These are phyloP conservation scores for Chamaea fasciata DNA, from an alignment of 2,113 vertebrate genomes.

Conservation along the genomic window DNA sequence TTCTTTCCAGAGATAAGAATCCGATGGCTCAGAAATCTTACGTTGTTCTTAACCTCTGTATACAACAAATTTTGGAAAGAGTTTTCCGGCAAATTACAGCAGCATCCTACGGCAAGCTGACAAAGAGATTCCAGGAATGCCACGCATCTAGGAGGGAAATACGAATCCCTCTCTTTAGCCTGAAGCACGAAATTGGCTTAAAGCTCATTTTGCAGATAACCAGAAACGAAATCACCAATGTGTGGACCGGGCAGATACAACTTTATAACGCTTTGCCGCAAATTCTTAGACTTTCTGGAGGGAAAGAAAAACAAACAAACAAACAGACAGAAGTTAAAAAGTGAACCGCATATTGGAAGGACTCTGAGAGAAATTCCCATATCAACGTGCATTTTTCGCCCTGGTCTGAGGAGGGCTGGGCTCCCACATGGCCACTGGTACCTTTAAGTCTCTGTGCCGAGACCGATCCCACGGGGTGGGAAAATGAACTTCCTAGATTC, in stretches of 20 bases:
- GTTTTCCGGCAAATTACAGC: background rate
- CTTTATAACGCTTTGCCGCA: background rate
- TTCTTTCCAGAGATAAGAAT: background rate
- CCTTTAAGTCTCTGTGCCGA: background rate
- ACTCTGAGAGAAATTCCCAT: background rate
- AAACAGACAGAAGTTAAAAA: too few relatives aligned
- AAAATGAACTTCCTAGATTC: background rate
- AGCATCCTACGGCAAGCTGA: background rate
- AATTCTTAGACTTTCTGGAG: background rate
- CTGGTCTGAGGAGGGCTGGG: background rate
- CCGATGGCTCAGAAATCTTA: background rate
- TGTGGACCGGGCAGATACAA: background rate
- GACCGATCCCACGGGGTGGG: background rate
- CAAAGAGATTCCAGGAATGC: slow-evolving; percentile 19
- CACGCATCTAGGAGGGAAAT: slow-evolving; percentile 36
- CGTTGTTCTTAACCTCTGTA: background rate
- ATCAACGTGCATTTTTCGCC: background rate
- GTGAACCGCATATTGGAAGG: background rate
- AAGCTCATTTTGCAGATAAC: slow-evolving; percentile 39
- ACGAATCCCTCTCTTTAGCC: slow-evolving; percentile 14
- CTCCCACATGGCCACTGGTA: background rate
- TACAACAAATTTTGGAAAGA: background rate
- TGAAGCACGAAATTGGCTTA: slow-evolving; percentile 52
- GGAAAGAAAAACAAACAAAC: background rate
- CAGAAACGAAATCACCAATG: slow-evolving; percentile 17